These are phyloP conservation scores for Xiphophorus hellerii DNA, from an alignment of 2,113 vertebrate species.

Conservation along the genomic window DNA sequence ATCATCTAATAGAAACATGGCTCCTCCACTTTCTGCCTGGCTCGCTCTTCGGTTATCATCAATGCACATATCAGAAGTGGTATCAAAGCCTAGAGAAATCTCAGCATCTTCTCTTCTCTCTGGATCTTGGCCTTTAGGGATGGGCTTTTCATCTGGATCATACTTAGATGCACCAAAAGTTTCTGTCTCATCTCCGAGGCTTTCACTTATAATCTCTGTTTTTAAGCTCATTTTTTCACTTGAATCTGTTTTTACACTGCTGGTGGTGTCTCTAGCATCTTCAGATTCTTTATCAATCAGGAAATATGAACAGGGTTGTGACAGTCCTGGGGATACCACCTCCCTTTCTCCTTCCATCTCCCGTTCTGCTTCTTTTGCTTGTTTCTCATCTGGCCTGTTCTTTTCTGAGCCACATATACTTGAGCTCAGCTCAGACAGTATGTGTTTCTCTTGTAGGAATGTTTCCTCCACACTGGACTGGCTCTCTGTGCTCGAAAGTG, in stretches of 20 bases:
- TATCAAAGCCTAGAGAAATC: constrained; percentile 48
- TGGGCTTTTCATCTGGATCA: constrained; percentile 78
- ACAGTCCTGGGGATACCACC: constrained; percentile 74
- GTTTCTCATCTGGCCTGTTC: constrained; percentile 57
- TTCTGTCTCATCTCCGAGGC: constrained; percentile 54
- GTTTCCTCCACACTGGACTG: constrained; percentile 59
- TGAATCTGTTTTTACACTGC: constrained; percentile 33
- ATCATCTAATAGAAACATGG: constrained; percentile 67
- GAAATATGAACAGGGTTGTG: constrained; percentile 70
- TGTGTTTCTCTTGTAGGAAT: constrained; percentile 43
- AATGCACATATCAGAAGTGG: constrained; percentile 52
- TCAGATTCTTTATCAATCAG: constrained; percentile 63
- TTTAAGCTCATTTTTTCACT: constrained; percentile 26
- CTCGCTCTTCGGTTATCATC: constrained; percentile 74
- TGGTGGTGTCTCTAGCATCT: constrained; percentile 6
- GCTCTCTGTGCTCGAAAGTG: constrained; percentile 55
- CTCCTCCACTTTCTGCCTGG: constrained; percentile 58
- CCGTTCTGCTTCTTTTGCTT: constrained; percentile 73
- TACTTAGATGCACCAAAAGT: constrained; percentile 74
- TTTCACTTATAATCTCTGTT: constrained; percentile 21
- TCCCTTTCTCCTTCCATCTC: constrained; percentile 80
- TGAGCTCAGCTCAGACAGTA: constrained; percentile 18
- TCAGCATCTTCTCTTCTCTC: constrained; percentile 58
- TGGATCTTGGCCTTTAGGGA: constrained; percentile 55
- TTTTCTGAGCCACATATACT: constrained; percentile 14